A percentile compares a stretch with the other conserved stretches of the same genome.
Conservation (phyloP, 2,888 invertebrate species). For the Ormyrus labotus region DNA sequence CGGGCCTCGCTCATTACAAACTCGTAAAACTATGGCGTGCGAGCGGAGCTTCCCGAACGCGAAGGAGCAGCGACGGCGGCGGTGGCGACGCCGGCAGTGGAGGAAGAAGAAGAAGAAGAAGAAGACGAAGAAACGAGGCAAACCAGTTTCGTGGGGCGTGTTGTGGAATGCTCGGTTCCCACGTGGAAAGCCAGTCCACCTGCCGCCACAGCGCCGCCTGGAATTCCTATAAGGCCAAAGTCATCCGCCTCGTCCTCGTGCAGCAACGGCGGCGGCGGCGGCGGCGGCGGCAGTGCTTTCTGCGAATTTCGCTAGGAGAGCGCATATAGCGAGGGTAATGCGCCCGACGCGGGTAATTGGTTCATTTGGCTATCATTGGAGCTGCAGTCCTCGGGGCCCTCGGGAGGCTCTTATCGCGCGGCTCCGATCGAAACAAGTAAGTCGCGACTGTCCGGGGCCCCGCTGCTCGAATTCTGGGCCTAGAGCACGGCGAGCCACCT, state of each 20-base stretch:
- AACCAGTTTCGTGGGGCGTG: constrained; percentile 66
- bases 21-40: constrained; percentile 63
- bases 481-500: neutral
- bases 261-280: neutral
- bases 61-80: constrained; percentile 21
- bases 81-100: constrained; percentile 1
- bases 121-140: constrained; percentile 45
- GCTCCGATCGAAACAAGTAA: constrained; percentile 57
- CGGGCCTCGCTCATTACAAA: constrained; percentile 64
- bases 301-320: constrained; percentile 55
- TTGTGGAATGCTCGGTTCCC: constrained; percentile 65
- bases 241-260: constrained; percentile 18
- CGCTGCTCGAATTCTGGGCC: neutral
- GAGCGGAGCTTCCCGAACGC: constrained; percentile 15
- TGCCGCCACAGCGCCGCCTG: constrained; percentile 49
- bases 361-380: constrained; percentile 56
- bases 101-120: constrained; percentile 41
- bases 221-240: constrained; percentile 49
- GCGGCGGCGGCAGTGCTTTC: constrained; percentile 50
- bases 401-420: constrained; percentile 41
- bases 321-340: constrained; percentile 28
- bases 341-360: constrained; percentile 52
- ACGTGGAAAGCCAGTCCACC: constrained; percentile 64
- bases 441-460: constrained; percentile 41
- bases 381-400: neutral